phyloP scores from a whole-genome alignment of 2,113 vertebrate species.

The Pollimyrus isidori region DNA sequence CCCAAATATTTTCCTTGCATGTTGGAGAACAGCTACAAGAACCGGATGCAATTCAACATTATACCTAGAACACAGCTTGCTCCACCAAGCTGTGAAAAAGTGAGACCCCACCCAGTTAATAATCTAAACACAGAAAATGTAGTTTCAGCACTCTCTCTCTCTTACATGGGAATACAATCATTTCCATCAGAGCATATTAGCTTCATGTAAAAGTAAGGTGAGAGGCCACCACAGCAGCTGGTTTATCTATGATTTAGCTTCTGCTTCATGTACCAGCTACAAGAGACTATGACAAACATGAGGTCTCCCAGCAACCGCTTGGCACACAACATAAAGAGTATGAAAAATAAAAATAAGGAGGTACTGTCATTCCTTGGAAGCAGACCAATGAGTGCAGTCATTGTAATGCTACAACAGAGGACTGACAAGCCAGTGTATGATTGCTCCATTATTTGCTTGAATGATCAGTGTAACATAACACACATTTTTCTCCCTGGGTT shows the following conservation, averaged over 20 bases:
- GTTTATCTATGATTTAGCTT: constrained; percentile 5
- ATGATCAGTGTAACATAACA: constrained; percentile 14
- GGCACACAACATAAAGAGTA: background rate
- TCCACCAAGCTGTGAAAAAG: background rate
- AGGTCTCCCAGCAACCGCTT: background rate
- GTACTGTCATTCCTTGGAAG: background rate
- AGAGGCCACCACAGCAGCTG: background rate
- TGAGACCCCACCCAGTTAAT: background rate
- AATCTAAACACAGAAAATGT: background rate
- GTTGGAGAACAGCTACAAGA: background rate
- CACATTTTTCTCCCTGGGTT: constrained; percentile 18
- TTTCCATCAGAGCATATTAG: constrained; percentile 5
- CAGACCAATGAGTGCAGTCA: background rate
- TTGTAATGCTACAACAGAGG: background rate
- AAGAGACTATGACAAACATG: background rate
- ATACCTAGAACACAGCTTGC: background rate
- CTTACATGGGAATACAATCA: background rate
- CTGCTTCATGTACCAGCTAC: background rate
- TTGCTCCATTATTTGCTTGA: constrained; percentile 25
- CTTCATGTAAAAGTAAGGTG: constrained; percentile 2
- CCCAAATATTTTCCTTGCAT: background rate
- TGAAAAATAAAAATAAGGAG: background rate
- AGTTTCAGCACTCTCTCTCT: background rate
- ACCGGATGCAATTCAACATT: background rate
- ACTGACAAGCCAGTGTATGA: constrained; percentile 14